phyloP scores from a whole-genome alignment of 2,113 vertebrate species.

The Lagenorhynchus albirostris region DNA sequence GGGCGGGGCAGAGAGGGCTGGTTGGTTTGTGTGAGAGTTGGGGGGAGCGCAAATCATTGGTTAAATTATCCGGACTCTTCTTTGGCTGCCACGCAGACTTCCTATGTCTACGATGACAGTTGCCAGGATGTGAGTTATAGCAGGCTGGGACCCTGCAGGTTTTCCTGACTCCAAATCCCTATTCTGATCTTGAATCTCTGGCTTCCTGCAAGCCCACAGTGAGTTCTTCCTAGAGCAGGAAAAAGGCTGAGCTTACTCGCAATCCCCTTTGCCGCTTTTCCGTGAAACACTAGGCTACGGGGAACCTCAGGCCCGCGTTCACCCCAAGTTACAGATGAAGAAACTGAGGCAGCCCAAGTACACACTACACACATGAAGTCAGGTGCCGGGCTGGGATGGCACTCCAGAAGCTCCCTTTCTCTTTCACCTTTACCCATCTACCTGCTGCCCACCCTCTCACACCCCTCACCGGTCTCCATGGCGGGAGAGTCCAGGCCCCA shows the following conservation, averaged over 20 bases:
- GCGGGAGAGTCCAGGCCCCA: background rate
- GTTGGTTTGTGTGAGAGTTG: background rate
- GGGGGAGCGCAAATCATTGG: background rate
- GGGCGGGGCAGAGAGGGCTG: background rate
- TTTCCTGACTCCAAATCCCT: background rate
- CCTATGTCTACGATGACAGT: constrained; percentile 17
- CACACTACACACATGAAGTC: background rate
- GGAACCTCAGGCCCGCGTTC: background rate
- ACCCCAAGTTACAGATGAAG: background rate
- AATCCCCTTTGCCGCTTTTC: background rate
- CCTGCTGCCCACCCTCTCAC: background rate
- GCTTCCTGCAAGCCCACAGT: background rate
- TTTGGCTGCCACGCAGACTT: background rate
- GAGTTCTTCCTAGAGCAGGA: background rate
- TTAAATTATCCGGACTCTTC: background rate
- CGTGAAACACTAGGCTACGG: background rate
- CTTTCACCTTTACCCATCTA: background rate
- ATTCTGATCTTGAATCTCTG: background rate
- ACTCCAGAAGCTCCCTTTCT: background rate
- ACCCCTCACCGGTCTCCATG: background rate
- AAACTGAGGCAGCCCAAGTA: background rate
- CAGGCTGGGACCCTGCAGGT: background rate
- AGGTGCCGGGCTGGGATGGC: background rate
- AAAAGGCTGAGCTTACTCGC: background rate
- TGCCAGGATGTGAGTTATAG: background rate